Evolutionary conservation across 2,888 invertebrate species (phyloP).

Genomic region (Leptinotarsa tumamoca): DNA sequence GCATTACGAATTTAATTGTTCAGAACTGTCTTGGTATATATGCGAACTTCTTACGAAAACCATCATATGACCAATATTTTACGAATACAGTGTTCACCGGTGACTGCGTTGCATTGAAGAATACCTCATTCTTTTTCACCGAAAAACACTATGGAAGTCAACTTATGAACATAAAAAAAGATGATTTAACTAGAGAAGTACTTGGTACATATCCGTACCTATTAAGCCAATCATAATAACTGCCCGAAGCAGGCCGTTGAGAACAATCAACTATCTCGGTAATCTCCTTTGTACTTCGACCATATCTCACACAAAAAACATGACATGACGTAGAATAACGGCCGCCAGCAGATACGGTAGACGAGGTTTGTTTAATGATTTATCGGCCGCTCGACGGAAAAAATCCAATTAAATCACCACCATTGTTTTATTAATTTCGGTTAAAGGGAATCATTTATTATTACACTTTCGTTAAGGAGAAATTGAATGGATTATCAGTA

Average conservation of each 20-base stretch:
- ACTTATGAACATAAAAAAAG: neutral
- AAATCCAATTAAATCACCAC: conserved; percentile 20
- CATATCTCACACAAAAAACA: conserved; percentile 9
- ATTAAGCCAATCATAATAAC: neutral
- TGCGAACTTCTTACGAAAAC: no score
- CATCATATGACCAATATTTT: no score
- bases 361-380: conserved; percentile 9
- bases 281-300: conserved; percentile 15
- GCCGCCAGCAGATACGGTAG: conserved; percentile 5
- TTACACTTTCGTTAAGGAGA: neutral
- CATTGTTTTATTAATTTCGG: conserved; percentile 14
- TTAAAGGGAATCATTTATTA: neutral
- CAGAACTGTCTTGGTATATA: no score
- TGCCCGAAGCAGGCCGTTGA: conserved; percentile 15
- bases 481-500: neutral
- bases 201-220: neutral
- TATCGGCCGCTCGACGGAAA: neutral
- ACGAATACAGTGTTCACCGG: no score
- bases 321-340: conserved; percentile 17
- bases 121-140: no score
- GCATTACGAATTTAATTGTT: no score
- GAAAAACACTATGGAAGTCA: no score
- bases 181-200: neutral
- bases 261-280: conserved; percentile 11
- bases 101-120: no score